Base-by-base conservation (phyloP, 2,797 vertebrate genomes). In the Melanotaenia parkinsoni region DNA sequence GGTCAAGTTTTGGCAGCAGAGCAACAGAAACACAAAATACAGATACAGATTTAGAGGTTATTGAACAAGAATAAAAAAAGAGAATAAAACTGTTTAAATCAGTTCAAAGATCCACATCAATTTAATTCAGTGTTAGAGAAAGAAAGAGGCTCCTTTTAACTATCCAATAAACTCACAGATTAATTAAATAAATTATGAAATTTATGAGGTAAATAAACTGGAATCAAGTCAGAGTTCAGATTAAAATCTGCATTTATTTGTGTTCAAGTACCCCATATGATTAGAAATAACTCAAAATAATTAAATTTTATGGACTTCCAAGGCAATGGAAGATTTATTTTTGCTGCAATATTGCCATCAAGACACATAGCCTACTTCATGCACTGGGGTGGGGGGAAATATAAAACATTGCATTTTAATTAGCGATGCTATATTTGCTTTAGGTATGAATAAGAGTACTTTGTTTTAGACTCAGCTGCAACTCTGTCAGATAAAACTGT, bases 1-100 rank as follows among this genome's bases (percentile, higher is more conserved):
- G 32, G 7, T 59, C 58, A 37, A 53, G 35, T 35, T 66, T 51
- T 69, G 70, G 63, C 63, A 58, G 11, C 22, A 53, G 57, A 61
- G 45, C 4, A 63, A 50, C 24, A 59, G 18, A 32, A 64, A 40
- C 37, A 18, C 61, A 47, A 40, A 61, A 72, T 60, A 26, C 22
- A 33, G 32, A 40, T 7, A 28, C 1, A 1, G 47, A 51, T 47
- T 54, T 33, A 54, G 40, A 58, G 32, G 22, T 16, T 26, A 5
- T 22, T 24, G 43, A 43, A 47, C 24, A 24, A 35, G 45, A 50
- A 1, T 8, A 33, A 32, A 58, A 58, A 8, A 7, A 40, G 10
- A 40, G 2, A 51, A 45, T 40, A 24, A 57, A 33, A 8, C 1
- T 22, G 7, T 24, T 26, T 3, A 61, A 51, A 51, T 51, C 11